Conservation (phyloP, 2,888 invertebrate species). For the Phaonia tiefii region DNA sequence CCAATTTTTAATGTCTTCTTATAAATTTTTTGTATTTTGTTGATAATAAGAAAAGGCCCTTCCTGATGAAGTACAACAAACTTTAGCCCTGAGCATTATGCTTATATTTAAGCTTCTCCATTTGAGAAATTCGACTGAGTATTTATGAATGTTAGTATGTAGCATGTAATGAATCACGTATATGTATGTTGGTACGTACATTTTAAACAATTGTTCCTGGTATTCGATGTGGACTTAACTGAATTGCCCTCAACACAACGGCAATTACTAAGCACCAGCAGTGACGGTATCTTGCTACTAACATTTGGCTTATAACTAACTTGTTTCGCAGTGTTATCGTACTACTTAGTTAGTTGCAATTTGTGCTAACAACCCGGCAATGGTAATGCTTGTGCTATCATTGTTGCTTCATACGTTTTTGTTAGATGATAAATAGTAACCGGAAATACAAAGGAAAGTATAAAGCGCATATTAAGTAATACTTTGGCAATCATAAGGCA, state of each 20-base stretch:
- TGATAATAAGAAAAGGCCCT: too few relatives aligned
- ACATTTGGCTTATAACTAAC: slow-evolving; percentile 30
- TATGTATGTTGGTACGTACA: slow-evolving; percentile 48
- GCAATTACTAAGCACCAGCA: slow-evolving; percentile 14
- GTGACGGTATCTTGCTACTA: neutral
- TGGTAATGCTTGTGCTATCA: neutral
- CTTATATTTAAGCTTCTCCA: too few relatives aligned
- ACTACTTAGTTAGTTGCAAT: slow-evolving; percentile 15
- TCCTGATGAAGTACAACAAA: too few relatives aligned
- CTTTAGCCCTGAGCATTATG: too few relatives aligned
- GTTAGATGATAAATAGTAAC: slow-evolving; percentile 64
- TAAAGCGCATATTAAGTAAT: slow-evolving; percentile 67
- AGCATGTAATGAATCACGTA: too few relatives aligned
- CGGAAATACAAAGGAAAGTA: slow-evolving; percentile 65
- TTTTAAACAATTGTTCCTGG: slow-evolving; percentile 61
- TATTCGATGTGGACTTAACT: slow-evolving; percentile 60
- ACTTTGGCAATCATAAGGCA: slow-evolving; percentile 65
- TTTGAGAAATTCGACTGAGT: neutral
- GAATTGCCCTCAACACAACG: slow-evolving; percentile 56
- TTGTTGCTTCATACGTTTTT: slow-evolving; percentile 9
- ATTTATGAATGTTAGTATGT: slow-evolving; percentile 8
- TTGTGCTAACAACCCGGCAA: neutral
- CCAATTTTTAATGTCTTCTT: too few relatives aligned
- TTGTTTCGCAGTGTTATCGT: neutral
- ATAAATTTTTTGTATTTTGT: too few relatives aligned